Evolutionary conservation across 2,888 invertebrate genomes (phyloP), one percentile per base, ranked within the genome.

Genomic region (Agrotis clavis): DNA sequence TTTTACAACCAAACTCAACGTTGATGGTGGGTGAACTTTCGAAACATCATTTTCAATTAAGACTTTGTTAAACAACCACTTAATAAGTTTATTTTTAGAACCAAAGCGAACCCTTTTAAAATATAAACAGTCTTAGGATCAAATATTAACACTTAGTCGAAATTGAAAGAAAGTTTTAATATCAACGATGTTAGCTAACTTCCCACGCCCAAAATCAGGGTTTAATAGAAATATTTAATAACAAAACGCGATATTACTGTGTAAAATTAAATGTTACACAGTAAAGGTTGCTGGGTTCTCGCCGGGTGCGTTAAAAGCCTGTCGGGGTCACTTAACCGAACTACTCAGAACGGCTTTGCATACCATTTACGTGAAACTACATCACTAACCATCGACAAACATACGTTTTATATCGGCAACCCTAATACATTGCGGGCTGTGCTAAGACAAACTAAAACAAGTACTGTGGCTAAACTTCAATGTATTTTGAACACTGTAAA

Each of bases 231-330:
- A 83, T 76, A 72, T 82, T 82, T 75, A 47, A 74, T 66, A 77
- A 67, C 67, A 75, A 80, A 77, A 76, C 65, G 68, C 66, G 57
- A 68, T 78, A 74, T 72, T 72, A 72, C 62, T 72, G 77, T 57
- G 67, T 74, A 71, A 77, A 86, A 82, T 86, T 86, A 80, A 86
- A 82, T 64, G 70, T 64, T 70, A 62, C 63, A 72, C 50, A 67
- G 73, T 62, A 67, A 57, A 69, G 74, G 74, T 75, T 74, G 21
- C 53, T 56, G 53, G 57, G 48, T 21, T 63, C 63, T 67, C 77
- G 65, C 86, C 86, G 86, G 83, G 73, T 89, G 89, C 72, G 59
- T 84, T 90, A 88, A 90, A 89, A 89, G 89, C 90, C 89, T 89
- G 89, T 86, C 89, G 84, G 82, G 81, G 80, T 81, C 77, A 79